Evolutionary conservation across 2,113 vertebrate genomes (phyloP).

Genomic region (Macquaria ambigua): DNA sequence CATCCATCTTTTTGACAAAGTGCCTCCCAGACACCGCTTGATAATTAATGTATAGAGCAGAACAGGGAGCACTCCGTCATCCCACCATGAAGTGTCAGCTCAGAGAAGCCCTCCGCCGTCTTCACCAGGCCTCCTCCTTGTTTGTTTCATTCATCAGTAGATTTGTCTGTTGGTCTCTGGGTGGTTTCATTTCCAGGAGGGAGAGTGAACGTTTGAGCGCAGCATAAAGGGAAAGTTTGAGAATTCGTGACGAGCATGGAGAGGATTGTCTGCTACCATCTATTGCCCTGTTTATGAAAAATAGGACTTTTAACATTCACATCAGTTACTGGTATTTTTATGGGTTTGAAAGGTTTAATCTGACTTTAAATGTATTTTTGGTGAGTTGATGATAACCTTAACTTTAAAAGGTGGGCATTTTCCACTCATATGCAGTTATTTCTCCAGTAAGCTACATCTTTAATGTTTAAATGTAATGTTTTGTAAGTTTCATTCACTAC

Average conservation of each 20-base stretch:
- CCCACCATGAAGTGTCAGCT: constrained; percentile 70
- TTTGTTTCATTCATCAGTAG: constrained; percentile 72
- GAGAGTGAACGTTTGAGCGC: constrained; percentile 26
- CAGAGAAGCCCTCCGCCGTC: constrained; percentile 53
- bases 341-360: neutral
- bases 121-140: constrained; percentile 35
- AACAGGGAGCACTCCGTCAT: constrained; percentile 78
- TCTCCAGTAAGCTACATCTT: neutral
- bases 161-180: constrained; percentile 51
- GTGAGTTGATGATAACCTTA: neutral
- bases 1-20: constrained; percentile 85
- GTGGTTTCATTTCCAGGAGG: constrained; percentile 35
- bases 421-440: neutral
- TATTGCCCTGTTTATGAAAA: constrained; percentile 1
- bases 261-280: constrained; percentile 34
- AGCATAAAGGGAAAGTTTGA: constrained; percentile 5
- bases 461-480: neutral
- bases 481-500: neutral
- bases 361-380: neutral
- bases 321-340: neutral
- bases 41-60: constrained; percentile 82
- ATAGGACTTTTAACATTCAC: neutral
- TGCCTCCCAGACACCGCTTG: constrained; percentile 77
- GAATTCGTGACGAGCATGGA: neutral
- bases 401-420: neutral